Evolutionary conservation across 2,888 invertebrate genomes (phyloP).

Genomic region (Lochmaea capreae): DNA sequence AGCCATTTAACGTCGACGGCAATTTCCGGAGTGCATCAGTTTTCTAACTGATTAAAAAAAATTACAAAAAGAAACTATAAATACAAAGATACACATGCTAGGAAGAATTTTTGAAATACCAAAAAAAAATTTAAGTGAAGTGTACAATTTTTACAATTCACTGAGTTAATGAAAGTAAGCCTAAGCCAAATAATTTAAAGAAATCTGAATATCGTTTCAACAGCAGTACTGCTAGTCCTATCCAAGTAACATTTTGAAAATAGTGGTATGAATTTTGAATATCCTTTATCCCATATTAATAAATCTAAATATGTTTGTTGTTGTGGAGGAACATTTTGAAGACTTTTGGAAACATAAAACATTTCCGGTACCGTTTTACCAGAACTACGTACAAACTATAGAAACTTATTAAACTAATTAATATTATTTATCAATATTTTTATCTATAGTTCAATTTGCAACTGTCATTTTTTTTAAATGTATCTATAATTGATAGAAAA

Average conservation of each 20-base stretch:
- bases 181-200: too few species aligned
- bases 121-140: neutral
- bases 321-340: neutral
- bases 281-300: too few species aligned
- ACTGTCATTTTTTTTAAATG: too few species aligned
- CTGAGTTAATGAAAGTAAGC: neutral
- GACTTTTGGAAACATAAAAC: neutral
- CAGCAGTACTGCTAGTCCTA: too few species aligned
- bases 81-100: neutral
- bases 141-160: neutral
- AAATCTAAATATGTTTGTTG: too few species aligned
- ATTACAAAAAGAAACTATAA: neutral
- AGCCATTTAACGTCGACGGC: conserved; percentile 49
- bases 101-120: neutral
- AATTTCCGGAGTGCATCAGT: conserved; percentile 19
- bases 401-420: neutral
- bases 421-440: neutral
- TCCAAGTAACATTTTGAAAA: too few species aligned
- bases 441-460: neutral
- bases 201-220: too few species aligned
- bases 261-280: too few species aligned
- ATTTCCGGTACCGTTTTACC: neutral
- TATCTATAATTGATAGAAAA: too few species aligned
- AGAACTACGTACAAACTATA: neutral
- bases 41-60: neutral